phyloP scores from a whole-genome alignment of 2,888 invertebrate genomes.

The Azorinus chamasolen region DNA sequence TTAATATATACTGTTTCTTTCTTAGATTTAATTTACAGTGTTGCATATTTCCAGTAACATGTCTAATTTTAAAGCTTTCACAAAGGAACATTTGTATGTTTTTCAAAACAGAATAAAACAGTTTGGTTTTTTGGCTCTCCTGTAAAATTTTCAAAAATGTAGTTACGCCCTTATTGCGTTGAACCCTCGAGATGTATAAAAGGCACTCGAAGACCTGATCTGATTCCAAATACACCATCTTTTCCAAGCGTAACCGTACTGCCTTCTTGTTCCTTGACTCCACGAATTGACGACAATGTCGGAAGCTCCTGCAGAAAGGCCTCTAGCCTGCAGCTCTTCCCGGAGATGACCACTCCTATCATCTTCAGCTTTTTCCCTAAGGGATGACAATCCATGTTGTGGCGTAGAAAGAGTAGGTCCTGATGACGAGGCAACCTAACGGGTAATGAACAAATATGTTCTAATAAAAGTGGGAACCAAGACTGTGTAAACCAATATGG shows the following conservation, averaged over 20 bases:
- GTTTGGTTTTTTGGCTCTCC: no score
- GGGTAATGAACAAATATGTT: constrained; percentile 37
- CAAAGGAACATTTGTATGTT: no score
- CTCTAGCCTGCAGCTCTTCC: constrained; percentile 20
- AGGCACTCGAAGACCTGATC: constrained; percentile 13
- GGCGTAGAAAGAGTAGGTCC: constrained; percentile 30
- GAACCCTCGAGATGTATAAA: no score
- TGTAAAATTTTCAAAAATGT: no score
- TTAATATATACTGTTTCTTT: no score
- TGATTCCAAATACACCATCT: constrained; percentile 29
- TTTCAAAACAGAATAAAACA: no score
- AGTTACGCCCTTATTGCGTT: no score
- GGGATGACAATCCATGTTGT: constrained; percentile 15
- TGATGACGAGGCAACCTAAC: constrained; percentile 44
- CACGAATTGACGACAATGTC: constrained; percentile 24
- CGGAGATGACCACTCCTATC: constrained; percentile 41
- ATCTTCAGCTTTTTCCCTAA: constrained; percentile 11
- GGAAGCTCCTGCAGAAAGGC: constrained; percentile 12
- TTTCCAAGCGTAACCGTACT: constrained; percentile 35
- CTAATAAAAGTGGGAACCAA: constrained; percentile 53
- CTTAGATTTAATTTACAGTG: no score
- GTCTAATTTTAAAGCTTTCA: no score
- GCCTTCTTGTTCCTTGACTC: constrained; percentile 35
- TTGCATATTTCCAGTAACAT: no score
- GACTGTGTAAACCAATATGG: constrained; percentile 53